These are phyloP conservation scores for Dryobotodes eremita DNA, from an alignment of 2,888 invertebrate species.

Conservation along the genomic window DNA sequence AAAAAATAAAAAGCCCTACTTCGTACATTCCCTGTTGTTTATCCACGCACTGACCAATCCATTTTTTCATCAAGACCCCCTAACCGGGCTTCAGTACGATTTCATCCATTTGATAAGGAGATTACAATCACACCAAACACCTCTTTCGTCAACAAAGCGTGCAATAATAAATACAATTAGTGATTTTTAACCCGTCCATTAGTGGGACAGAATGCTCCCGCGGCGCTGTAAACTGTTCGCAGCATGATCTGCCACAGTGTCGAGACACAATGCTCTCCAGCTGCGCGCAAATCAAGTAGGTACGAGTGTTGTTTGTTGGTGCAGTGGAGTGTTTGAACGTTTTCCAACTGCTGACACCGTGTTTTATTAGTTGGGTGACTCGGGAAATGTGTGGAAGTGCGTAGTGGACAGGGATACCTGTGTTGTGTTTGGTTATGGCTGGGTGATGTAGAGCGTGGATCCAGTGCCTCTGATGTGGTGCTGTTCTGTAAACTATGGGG, in stretches of 20 bases:
- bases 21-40: neutral
- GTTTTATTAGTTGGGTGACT: constrained; percentile 39
- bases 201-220: constrained; percentile 52
- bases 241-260: constrained; percentile 60
- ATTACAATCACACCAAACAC: constrained; percentile 44
- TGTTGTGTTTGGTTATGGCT: neutral
- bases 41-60: neutral
- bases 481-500: neutral
- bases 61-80: constrained; percentile 28
- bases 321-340: constrained; percentile 52
- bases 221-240: constrained; percentile 54
- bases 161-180: constrained; percentile 54
- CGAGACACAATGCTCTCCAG: constrained; percentile 62
- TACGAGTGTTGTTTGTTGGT: constrained; percentile 50
- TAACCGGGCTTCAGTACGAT: constrained; percentile 44
- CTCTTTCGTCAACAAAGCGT: constrained; percentile 30
- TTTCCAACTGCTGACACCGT: constrained; percentile 56
- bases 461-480: neutral
- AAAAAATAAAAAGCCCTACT: neutral
- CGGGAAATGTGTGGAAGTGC: constrained; percentile 12
- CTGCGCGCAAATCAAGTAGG: constrained; percentile 64
- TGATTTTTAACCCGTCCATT: constrained; percentile 57
- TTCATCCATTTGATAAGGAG: constrained; percentile 26
- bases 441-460: neutral
- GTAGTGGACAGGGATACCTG: constrained; percentile 1